Percentiles rank a stretch among this genome's conserved stretches.
These are phyloP conservation scores for Cassiopea xamachana DNA, from an alignment of 30 jellyfish, hydroid and myxozoan genomes.

Conservation along the genomic window DNA sequence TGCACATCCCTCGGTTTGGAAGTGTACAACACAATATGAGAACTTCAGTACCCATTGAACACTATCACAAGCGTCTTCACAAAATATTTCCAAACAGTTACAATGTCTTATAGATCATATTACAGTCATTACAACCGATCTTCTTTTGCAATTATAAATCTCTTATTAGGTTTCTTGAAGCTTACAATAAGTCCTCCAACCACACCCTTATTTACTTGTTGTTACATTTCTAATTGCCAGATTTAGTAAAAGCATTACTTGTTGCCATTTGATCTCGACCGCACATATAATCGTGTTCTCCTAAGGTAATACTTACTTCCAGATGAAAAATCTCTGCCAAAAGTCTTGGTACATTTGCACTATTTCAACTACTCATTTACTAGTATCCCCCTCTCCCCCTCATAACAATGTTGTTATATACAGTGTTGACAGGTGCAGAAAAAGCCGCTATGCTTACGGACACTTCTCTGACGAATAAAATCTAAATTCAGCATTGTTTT, in stretches of 20 bases:
- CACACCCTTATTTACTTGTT: slow-evolving; percentile 68
- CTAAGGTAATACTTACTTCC: too few relatives aligned
- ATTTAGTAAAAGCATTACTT: slow-evolving; percentile 33
- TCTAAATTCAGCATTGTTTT: too few relatives aligned
- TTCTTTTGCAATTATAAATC: slow-evolving; percentile 54
- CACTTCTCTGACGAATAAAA: too few relatives aligned
- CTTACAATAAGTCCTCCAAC: slow-evolving; percentile 72
- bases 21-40: slow-evolving; percentile 44
- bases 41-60: slow-evolving; percentile 68
- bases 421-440: too few relatives aligned
- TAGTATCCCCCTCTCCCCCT: too few relatives aligned
- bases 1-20: slow-evolving; percentile 61
- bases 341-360: too few relatives aligned
- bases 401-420: too few relatives aligned
- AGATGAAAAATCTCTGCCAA: too few relatives aligned
- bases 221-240: slow-evolving; percentile 29
- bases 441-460: too few relatives aligned
- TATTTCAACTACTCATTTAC: too few relatives aligned
- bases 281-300: too few relatives aligned
- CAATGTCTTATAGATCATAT: slow-evolving; percentile 41
- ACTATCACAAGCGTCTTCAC: slow-evolving; percentile 59
- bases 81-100: slow-evolving; percentile 20
- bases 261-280: slow-evolving; percentile 10
- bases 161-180: slow-evolving; percentile 73
- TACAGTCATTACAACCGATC: slow-evolving; percentile 52